Evolutionary conservation across 1,140 invertebrate species (phyloP), one percentile per base, ranked within the genome.

Genomic region (Sweltsa coloradensis): DNA sequence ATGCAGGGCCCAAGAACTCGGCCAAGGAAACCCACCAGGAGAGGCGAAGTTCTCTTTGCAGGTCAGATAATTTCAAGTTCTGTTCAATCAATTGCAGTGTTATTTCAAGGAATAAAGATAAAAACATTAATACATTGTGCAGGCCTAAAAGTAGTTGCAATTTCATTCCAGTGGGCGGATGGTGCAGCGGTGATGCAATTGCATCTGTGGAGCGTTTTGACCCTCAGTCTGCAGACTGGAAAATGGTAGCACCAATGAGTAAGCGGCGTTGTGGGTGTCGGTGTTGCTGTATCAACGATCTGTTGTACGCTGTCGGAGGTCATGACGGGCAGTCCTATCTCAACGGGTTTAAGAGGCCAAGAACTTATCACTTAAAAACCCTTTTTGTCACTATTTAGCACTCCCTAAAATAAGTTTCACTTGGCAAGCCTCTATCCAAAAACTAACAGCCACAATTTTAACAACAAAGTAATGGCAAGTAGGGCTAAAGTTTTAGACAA

Each of bases 101-200:
- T 31, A 11, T 31, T n/a, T 11, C n/a, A 31, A 31, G 42, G 24
- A 50, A 5, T 52, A n/a, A n/a, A n/a, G n/a, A n/a, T n/a, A n/a
- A n/a, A n/a, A n/a, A n/a, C n/a, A n/a, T n/a, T n/a, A n/a, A n/a
- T n/a, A n/a, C n/a, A n/a, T n/a, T n/a, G n/a, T n/a, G n/a, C n/a
- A n/a, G n/a, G n/a, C n/a, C n/a, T n/a, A n/a, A n/a, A n/a, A n/a
- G n/a, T n/a, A n/a, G n/a, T n/a, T n/a, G n/a, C n/a, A n/a, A n/a
- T 47, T 53, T 27, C 36, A 31, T 55, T 57, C 14, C 53, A 71
- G 89, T 94, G 43, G 90, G 89, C 37, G 95, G 95, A 5, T 99
- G 95, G 95, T 98, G 95, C 64, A 94, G 89, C 54, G 95, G 95
- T 41, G 94, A 98, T 72, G 95, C 96, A 3, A 98, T 99, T 53